Percentiles rank a stretch among this genome's conserved stretches.
These are phyloP conservation scores for Tenebrosternarchus preto DNA, from an alignment of 2,113 vertebrate species.

Conservation along the genomic window DNA sequence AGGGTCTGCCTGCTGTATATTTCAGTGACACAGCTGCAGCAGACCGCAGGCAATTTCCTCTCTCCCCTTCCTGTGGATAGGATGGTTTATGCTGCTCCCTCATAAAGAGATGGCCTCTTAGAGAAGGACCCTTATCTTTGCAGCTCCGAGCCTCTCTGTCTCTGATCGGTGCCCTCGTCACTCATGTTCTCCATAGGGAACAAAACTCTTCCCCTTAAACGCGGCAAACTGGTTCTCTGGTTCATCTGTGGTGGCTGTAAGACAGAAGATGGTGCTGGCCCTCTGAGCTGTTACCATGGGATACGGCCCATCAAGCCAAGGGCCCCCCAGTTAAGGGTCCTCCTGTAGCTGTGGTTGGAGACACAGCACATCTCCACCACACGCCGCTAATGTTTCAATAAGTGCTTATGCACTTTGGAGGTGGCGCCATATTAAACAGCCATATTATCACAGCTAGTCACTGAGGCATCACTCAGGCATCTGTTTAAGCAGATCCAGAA, in stretches of 20 bases:
- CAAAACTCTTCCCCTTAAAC: not conserved
- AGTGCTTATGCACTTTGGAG: no score
- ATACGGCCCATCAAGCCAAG: conserved; percentile 35
- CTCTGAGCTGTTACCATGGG: no score
- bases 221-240: conserved; percentile 19
- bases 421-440: not conserved
- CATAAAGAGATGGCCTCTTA: conserved; percentile 8
- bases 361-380: not conserved
- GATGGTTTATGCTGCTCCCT: conserved; percentile 7
- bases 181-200: not conserved
- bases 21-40: conserved; percentile 19
- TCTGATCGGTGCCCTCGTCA: conserved; percentile 11
- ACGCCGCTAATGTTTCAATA: not conserved
- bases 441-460: not conserved
- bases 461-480: not conserved
- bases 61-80: conserved; percentile 16
- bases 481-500: not conserved
- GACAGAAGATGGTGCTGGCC: conserved; percentile 55
- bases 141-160: not conserved
- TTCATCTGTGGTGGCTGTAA: conserved; percentile 49
- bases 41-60: not conserved
- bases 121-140: conserved; percentile 31
- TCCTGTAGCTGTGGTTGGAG: not conserved
- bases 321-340: not conserved
- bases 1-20: not conserved